Base-by-base conservation (phyloP, 2,888 invertebrate species). In the Rhimphoctona megacephalus region DNA sequence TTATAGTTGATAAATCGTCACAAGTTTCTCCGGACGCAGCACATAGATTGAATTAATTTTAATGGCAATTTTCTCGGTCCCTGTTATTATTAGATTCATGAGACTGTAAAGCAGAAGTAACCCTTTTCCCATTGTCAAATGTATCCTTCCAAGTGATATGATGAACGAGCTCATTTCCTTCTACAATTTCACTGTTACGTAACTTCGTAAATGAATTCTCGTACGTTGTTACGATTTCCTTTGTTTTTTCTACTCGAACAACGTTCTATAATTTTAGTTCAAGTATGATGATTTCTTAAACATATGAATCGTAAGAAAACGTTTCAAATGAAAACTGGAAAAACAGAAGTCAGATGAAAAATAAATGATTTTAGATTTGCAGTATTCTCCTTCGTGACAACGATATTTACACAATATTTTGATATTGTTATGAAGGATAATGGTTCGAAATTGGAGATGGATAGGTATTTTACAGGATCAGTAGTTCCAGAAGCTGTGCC, bases 71-170 rank as follows among this genome's bases (percentile, higher is more conserved):
- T 79, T 43, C 43, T n/a, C 52, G 19, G 39, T 14, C 39, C 49
- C 54, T 57, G 30, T 79, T 69, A 79, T 79, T 79, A 79, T 79
- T 79, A 79, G 79, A 79, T 57, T 69, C 17, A 9, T 17, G 43
- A 57, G 54, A 43, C 43, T 7, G 22, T 43, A 69, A 79, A 69
- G 43, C 19, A 79, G 39, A 69, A 69, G 39, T 67, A 69, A 79
- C 76, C 46, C 73, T 70, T 33, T 66, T 52, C 33, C 30, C 33
- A 49, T n/a, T 49, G 19, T n/a, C 76, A 64, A 49, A 33, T 46
- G 49, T 49, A 49, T 66, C 66, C 66, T 36, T 77, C 36, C 66
- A 49, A 11, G 49, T 17, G 33, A n/a, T 22, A 36, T 77, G 77
- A 77, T 77, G 43, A 36, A 77, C 66, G 77, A 66, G 49, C 77